Conservation (phyloP, 2,888 invertebrate species). For the Sarcophaga variegata region DNA sequence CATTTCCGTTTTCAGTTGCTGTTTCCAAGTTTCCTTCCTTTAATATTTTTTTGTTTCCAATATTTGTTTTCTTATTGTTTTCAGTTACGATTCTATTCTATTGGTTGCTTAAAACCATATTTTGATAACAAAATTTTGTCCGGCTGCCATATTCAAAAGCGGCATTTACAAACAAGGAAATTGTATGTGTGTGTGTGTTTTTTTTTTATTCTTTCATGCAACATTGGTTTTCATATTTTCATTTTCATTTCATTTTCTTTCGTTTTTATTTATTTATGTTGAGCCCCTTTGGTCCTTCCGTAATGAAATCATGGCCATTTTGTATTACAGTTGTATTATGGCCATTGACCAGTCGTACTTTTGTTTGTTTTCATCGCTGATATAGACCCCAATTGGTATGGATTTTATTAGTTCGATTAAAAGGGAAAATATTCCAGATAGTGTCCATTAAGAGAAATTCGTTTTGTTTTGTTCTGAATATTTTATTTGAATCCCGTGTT, state of each 20-base stretch:
- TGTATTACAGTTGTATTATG: background rate
- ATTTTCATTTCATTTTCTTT: background rate
- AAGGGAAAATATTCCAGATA: conserved; percentile 25
- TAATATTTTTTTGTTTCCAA: conserved; percentile 19
- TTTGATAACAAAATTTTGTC: conserved; percentile 17
- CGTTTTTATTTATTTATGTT: background rate
- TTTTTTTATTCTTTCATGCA: conserved; percentile 14
- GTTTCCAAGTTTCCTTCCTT: background rate
- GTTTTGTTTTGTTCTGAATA: conserved; percentile 21
- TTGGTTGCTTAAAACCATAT: conserved; percentile 23
- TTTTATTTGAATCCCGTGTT: conserved; percentile 5
- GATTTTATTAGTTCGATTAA: conserved; percentile 50
- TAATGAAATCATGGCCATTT: background rate
- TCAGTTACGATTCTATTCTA: background rate
- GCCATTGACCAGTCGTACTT: background rate
- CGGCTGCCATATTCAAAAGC: background rate
- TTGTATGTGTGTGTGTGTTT: conserved; percentile 2
- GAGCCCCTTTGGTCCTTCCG: background rate
- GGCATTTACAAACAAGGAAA: conserved; percentile 19
- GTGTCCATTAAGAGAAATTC: conserved; percentile 45
- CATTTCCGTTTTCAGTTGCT: conserved; percentile 9
- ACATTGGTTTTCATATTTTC: conserved; percentile 50
- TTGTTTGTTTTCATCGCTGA: background rate
- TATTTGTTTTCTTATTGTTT: background rate
- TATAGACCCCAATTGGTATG: background rate